phyloP scores from a whole-genome alignment of 2,797 vertebrate genomes.

The Vireo griseus region DNA sequence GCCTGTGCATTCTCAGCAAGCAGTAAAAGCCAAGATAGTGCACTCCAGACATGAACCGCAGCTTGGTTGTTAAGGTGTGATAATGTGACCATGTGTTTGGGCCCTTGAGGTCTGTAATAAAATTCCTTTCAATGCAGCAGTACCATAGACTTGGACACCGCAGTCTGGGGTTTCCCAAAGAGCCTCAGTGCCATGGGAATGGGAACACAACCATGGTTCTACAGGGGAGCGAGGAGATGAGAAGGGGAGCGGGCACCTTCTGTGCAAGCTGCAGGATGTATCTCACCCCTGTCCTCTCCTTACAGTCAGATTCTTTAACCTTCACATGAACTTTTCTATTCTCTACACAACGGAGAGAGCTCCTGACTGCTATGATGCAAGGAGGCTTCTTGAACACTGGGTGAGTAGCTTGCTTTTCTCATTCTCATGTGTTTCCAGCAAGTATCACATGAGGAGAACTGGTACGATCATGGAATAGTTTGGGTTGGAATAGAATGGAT shows the following conservation, averaged over 20 bases:
- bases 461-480: background rate
- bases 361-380: conserved; percentile 32
- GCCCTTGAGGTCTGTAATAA: background rate
- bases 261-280: background rate
- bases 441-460: background rate
- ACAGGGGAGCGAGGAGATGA: background rate
- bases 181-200: background rate
- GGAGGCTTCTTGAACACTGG: conserved; percentile 51
- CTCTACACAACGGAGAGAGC: conserved; percentile 13
- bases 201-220: background rate
- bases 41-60: background rate
- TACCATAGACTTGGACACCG: background rate
- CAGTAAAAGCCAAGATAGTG: background rate
- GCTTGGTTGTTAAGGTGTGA: background rate
- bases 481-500: background rate
- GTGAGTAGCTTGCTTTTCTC: conserved; percentile 33
- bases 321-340: conserved; percentile 50
- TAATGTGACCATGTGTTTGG: background rate
- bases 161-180: background rate
- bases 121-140: background rate
- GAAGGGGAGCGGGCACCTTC: background rate
- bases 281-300: background rate
- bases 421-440: background rate
- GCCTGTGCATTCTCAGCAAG: background rate
- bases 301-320: conserved; percentile 67